These are phyloP conservation scores for Drosophila burlai DNA, from an alignment of 1,140 invertebrate genomes.

Conservation along the genomic window DNA sequence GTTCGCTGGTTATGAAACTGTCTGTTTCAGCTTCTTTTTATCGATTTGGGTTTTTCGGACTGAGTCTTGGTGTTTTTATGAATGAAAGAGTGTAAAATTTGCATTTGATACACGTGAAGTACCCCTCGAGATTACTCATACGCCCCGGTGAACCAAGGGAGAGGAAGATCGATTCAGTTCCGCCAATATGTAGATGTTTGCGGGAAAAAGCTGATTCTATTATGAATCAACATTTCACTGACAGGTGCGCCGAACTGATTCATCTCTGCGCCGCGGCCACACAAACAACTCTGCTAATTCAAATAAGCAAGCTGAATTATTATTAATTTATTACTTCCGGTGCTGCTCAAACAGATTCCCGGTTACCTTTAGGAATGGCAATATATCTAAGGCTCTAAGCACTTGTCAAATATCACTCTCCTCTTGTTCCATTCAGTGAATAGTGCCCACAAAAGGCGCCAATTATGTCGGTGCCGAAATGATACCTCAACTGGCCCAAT, in stretches of 20 bases:
- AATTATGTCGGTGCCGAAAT: slow-evolving; percentile 60
- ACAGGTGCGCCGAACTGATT: slow-evolving; percentile 64
- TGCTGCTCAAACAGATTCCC: slow-evolving; percentile 1
- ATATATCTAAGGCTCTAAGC: slow-evolving; percentile 25
- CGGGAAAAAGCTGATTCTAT: slow-evolving; percentile 18
- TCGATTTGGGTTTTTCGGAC: slow-evolving; percentile 15
- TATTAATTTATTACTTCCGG: slow-evolving; percentile 60
- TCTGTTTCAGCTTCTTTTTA: slow-evolving; percentile 39
- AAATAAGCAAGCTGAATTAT: slow-evolving; percentile 49
- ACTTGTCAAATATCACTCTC: slow-evolving; percentile 23
- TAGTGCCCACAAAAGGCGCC: slow-evolving; percentile 32
- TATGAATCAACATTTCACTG: slow-evolving; percentile 61
- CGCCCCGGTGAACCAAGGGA: slow-evolving; percentile 41
- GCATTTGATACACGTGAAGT: slow-evolving; percentile 48
- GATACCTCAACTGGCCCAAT: slow-evolving; percentile 36
- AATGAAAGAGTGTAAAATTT: slow-evolving; percentile 69
- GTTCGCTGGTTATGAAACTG: slow-evolving; percentile 69
- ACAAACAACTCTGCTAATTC: slow-evolving; percentile 38
- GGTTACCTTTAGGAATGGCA: slow-evolving; percentile 16
- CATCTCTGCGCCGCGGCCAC: slow-evolving; percentile 24
- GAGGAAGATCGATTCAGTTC: slow-evolving; percentile 41
- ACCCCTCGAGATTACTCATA: slow-evolving; percentile 66
- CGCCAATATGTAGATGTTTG: slow-evolving; percentile 39
- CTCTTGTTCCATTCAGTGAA: slow-evolving; percentile 23
- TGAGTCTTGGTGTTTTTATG: slow-evolving; percentile 51